Conservation (phyloP, 2,888 invertebrate species). For the Plusia festucae region DNA sequence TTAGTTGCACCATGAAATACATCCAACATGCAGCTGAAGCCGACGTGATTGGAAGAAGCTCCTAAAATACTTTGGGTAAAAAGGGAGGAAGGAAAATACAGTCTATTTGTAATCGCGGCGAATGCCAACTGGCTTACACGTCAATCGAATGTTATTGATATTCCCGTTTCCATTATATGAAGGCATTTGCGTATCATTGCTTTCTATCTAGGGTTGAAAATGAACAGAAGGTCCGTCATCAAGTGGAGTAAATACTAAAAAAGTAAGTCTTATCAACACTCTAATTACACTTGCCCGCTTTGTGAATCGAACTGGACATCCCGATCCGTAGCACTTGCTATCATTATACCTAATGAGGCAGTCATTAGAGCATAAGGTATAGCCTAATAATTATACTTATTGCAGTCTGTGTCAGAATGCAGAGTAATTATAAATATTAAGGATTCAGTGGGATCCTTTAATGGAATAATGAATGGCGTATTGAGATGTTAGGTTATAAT, state of each 20-base stretch:
- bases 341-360: conserved; percentile 26
- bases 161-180: no score
- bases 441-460: conserved; percentile 46
- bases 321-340: conserved; percentile 2
- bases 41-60: no score
- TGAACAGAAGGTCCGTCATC: not conserved
- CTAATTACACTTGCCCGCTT: conserved; percentile 12
- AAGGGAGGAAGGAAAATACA: no score
- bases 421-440: conserved; percentile 55
- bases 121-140: no score
- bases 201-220: not conserved
- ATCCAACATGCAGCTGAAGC: no score
- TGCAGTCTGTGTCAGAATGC: conserved; percentile 44
- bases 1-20: no score
- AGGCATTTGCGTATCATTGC: no score
- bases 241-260: conserved; percentile 1
- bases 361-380: conserved; percentile 33
- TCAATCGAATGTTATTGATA: no score
- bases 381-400: conserved; percentile 31
- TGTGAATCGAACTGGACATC: conserved; percentile 5
- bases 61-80: no score
- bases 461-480: conserved; percentile 46
- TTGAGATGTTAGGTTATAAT: conserved; percentile 54
- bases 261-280: conserved; percentile 15
- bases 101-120: no score